Conservation (phyloP, 2,797 vertebrate genomes). For the Eulemur mongoz region DNA sequence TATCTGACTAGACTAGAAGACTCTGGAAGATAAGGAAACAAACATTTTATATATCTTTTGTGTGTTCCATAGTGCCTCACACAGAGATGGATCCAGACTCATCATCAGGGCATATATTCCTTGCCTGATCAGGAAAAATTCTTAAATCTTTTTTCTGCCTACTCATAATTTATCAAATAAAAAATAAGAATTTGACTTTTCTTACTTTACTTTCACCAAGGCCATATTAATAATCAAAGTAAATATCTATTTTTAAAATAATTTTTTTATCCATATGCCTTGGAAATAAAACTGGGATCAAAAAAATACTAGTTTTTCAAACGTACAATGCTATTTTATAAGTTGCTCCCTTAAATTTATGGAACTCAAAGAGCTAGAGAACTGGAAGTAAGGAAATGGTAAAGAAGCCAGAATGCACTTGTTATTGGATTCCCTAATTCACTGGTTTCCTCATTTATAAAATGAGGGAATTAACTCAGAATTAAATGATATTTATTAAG, state of each 20-base stretch:
- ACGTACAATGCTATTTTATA: not conserved
- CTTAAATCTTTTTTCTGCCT: not conserved
- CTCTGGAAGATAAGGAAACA: not conserved
- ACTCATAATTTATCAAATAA: not conserved
- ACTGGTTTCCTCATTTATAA: not conserved
- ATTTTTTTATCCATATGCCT: not conserved
- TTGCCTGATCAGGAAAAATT: rapidly evolving
- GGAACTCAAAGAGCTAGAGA: not conserved
- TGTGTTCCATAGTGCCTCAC: not conserved
- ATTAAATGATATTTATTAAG: not conserved
- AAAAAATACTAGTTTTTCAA: not conserved
- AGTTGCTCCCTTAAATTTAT: not conserved
- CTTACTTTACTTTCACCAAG: not conserved
- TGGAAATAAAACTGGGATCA: not conserved
- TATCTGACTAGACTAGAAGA: not conserved
- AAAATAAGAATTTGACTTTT: not conserved
- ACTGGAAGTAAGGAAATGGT: not conserved
- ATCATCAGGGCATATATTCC: not conserved
- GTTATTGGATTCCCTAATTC: not conserved
- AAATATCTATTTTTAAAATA: not conserved
- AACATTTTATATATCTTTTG: not conserved
- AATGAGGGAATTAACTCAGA: not conserved
- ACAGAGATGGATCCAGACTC: not conserved
- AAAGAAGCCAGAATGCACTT: not conserved
- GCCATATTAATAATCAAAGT: not conserved